These are phyloP conservation scores for Crioceris asparagi DNA, from an alignment of 2,888 invertebrate genomes.

Conservation along the genomic window DNA sequence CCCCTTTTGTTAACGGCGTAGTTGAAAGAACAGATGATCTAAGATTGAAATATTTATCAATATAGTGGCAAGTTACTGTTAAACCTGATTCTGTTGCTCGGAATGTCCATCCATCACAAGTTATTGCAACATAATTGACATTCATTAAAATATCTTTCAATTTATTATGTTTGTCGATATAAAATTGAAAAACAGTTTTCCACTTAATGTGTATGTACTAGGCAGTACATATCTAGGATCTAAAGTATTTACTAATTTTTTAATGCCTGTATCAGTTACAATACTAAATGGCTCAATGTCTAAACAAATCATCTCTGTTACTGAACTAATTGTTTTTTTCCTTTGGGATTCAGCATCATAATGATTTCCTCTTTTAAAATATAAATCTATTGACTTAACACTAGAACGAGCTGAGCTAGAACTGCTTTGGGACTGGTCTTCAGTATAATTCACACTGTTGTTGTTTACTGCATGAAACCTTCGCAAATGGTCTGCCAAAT, in stretches of 20 bases:
- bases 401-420: not conserved
- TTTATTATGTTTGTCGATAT: not conserved
- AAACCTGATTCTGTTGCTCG: constrained; percentile 12
- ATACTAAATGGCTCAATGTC: constrained; percentile 7
- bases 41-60: constrained; percentile 8
- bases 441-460: not conserved
- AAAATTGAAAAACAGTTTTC: not conserved
- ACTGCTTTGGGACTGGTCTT: not conserved
- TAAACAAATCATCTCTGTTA: constrained; percentile 4
- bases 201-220: constrained; percentile 1
- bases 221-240: constrained; percentile 5
- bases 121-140: constrained; percentile 13
- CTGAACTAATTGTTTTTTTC: constrained; percentile 8
- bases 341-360: constrained; percentile 9
- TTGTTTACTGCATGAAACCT: constrained; percentile 6
- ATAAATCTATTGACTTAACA: constrained; percentile 10
- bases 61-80: constrained; percentile 13
- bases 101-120: constrained; percentile 13
- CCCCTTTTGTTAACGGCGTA: constrained; percentile 12
- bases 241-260: constrained; percentile 2
- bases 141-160: constrained; percentile 9
- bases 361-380: constrained; percentile 7
- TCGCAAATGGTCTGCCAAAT: constrained; percentile 10
- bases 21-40: constrained; percentile 13
- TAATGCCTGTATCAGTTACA: constrained; percentile 6